Conservation (phyloP, 2,797 vertebrate genomes). For the Macroramphosus scolopax region DNA sequence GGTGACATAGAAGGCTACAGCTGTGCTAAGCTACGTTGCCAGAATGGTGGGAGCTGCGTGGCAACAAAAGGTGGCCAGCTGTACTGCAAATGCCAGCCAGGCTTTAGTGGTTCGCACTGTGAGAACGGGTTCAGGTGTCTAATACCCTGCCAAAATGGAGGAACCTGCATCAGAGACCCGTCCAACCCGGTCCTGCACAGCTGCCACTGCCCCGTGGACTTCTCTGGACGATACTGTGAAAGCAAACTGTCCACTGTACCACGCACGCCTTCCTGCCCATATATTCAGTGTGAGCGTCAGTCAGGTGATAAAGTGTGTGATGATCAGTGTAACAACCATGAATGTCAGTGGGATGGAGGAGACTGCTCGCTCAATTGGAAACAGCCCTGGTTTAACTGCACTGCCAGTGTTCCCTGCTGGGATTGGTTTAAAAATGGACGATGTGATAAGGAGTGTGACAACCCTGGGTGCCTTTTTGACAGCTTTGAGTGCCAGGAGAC, state of each 20-base stretch:
- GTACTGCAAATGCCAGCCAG: constrained; percentile 80
- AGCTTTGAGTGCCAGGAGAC: constrained; percentile 83
- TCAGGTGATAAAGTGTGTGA: constrained; percentile 84
- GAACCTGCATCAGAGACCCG: constrained; percentile 79
- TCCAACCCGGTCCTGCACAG: constrained; percentile 71
- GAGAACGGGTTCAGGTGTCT: constrained; percentile 74
- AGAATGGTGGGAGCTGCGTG: constrained; percentile 83
- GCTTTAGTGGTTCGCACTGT: constrained; percentile 80
- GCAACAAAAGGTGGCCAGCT: constrained; percentile 63
- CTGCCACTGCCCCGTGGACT: constrained; percentile 79
- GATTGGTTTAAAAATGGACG: constrained; percentile 79
- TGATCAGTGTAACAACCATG: constrained; percentile 84
- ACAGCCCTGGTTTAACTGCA: constrained; percentile 87
- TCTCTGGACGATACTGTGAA: constrained; percentile 82
- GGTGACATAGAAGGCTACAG: constrained; percentile 79
- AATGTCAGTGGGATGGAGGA: constrained; percentile 90
- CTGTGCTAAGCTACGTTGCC: constrained; percentile 84
- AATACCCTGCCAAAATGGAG: constrained; percentile 83
- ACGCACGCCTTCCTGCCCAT: constrained; percentile 53
- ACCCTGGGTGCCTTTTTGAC: constrained; percentile 79
- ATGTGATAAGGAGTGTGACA: constrained; percentile 80
- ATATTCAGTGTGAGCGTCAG: constrained; percentile 71
- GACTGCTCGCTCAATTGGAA: constrained; percentile 87
- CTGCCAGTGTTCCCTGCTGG: constrained; percentile 82
- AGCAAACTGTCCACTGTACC: fast-evolving